Conservation (phyloP, 2,888 invertebrate species). For the Hypselothyrea guttata region DNA sequence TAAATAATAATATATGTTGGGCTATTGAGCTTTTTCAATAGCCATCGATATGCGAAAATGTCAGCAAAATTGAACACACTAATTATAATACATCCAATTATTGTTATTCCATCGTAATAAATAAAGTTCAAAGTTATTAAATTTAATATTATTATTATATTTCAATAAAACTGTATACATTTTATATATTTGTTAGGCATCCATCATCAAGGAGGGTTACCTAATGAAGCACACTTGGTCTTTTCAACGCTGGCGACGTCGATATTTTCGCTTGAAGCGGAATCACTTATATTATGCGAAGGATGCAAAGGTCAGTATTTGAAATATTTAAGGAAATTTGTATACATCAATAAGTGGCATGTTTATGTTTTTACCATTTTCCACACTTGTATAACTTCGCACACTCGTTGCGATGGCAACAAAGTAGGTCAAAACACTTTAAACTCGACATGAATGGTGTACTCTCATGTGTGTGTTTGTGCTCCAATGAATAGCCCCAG, state of each 20-base stretch:
- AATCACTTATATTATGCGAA: conserved; percentile 93
- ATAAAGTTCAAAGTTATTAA: too few species aligned
- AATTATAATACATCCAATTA: too few species aligned
- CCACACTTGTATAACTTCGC: background rate
- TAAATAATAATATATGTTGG: too few species aligned
- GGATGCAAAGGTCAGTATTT: conserved; percentile 88
- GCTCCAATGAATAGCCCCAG: conserved; percentile 10
- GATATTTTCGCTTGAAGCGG: conserved; percentile 92
- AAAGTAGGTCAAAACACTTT: conserved; percentile 32
- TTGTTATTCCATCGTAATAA: too few species aligned
- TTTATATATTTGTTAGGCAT: conserved; percentile 81
- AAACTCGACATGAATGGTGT: background rate
- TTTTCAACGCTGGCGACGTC: conserved; percentile 92
- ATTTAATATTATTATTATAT: too few species aligned
- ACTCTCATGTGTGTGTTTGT: background rate
- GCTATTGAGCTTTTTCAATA: too few species aligned
- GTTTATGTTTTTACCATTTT: too few species aligned
- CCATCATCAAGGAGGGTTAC: conserved; percentile 89
- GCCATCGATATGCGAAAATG: too few species aligned
- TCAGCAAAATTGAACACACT: too few species aligned
- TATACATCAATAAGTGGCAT: too few species aligned
- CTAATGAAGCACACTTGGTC: conserved; percentile 93
- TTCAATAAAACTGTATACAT: too few species aligned
- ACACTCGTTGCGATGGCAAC: background rate
- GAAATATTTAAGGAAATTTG: background rate